Percentiles rank a stretch among this genome's conserved stretches.
phyloP scores from a whole-genome alignment of 2,888 invertebrate genomes.

The Neria commutata region DNA sequence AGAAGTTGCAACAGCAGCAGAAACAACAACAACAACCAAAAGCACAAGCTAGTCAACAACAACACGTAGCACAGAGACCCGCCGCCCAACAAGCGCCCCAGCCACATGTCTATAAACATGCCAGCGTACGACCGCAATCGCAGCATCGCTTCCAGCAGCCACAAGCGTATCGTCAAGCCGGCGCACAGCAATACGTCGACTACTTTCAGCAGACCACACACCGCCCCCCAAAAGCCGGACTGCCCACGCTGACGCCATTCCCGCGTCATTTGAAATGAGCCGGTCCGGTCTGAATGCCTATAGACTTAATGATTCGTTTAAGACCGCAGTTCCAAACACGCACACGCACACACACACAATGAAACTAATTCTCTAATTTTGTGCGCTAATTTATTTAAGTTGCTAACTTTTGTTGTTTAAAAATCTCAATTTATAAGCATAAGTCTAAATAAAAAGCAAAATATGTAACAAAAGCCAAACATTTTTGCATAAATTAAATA shows the following conservation, averaged over 20 bases:
- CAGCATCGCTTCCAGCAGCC: slow-evolving; percentile 12
- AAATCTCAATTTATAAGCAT: no score
- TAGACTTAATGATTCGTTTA: no score
- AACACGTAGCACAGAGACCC: background rate
- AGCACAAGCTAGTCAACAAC: background rate
- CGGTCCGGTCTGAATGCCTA: no score
- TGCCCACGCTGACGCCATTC: slow-evolving; percentile 51
- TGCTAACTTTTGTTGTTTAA: no score
- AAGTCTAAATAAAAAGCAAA: no score
- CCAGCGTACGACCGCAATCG: background rate
- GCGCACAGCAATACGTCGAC: slow-evolving; percentile 37
- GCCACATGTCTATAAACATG: background rate
- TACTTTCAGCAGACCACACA: slow-evolving; percentile 43
- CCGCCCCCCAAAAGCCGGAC: slow-evolving; percentile 43
- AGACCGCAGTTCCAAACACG: no score
- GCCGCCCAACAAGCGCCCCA: background rate
- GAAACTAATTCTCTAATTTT: no score
- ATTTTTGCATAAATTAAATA: no score
- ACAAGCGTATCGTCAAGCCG: slow-evolving; percentile 14
- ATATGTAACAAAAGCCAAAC: no score
- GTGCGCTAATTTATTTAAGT: no score
- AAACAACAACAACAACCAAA: slow-evolving; percentile 1
- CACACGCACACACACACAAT: background rate
- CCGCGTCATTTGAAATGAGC: slow-evolving; percentile 39
- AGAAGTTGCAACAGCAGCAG: slow-evolving; percentile 8